Evolutionary conservation across 1,140 invertebrate genomes (phyloP), one percentile per base, ranked within the genome.

Genomic region (Aphelinus atriplicis): DNA sequence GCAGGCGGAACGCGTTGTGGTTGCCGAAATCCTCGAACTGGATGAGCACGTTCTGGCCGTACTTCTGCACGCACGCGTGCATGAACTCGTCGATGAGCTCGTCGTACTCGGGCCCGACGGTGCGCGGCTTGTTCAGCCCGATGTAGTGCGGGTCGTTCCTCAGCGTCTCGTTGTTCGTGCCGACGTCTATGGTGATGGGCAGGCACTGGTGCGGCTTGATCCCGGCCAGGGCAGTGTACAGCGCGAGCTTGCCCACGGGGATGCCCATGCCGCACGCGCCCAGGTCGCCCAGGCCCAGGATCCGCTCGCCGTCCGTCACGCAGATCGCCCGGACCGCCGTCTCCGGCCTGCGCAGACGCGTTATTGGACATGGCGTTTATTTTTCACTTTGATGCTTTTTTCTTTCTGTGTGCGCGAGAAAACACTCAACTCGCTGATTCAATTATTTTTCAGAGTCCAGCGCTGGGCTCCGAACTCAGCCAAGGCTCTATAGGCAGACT

Each of bases 31-130:
- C 97, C 90, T 99, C 97, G 88, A 99, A 98, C 87, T 96, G 95
- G 79, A 97, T 94, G 1, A 96, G 88, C 1, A 94, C 95, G 80
- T 96, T 96, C 84, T 96, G 95, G 68, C 94, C 94, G 83, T 96
- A 98, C 87, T 96, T 93, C 85, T 92, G 93, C 0, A 98, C 95
- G 70, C 96, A 95, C 2, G 97, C 97, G 83, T 95, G 89, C 97
- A 99, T 99, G 85, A 99, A 99, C 87, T 99, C 98, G 82, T 99
- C 98, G 70, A 99, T 92, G 79, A 99, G 94, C 57, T 95, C 94
- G 84, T 99, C 97, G 86, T 99, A 99, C 72, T 94, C 92, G 51
- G 92, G 89, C 9, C 98, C 98, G 47, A 93, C 93, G 0, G 94
- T 93, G 64, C 98, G 90, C 75, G 93, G 93, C 80, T 98, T 95